A percentile compares a stretch with the other conserved stretches of the same genome.
Evolutionary conservation across 2,888 invertebrate species (phyloP).

Genomic region (Lepidocyrtinus sp.): DNA sequence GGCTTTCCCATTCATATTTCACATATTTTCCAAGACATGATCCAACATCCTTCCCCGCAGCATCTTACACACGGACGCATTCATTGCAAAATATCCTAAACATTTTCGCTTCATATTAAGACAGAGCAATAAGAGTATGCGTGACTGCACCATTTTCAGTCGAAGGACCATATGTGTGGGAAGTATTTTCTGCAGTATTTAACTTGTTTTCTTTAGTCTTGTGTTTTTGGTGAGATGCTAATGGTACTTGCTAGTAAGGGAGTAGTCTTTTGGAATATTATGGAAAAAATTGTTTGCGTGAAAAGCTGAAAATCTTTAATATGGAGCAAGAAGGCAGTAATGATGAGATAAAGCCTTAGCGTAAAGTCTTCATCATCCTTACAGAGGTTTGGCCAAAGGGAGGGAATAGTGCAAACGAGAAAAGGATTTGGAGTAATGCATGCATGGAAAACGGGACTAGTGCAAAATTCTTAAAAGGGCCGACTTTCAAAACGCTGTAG

Average conservation of each 20-base stretch:
- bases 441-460: neutral
- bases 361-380: conserved; percentile 20
- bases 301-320: conserved; percentile 24
- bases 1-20: conserved; percentile 3
- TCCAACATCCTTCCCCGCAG: neutral
- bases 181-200: neutral
- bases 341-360: conserved; percentile 39
- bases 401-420: conserved; percentile 5
- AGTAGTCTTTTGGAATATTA: neutral
- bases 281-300: neutral
- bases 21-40: neutral
- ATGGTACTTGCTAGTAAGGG: conserved; percentile 9
- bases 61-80: neutral
- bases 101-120: conserved; percentile 39
- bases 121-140: conserved; percentile 44
- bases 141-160: conserved; percentile 39
- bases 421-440: conserved; percentile 13
- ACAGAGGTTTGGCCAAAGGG: neutral
- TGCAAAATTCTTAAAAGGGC: conserved; percentile 5
- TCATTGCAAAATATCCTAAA: conserved; percentile 6
- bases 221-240: conserved; percentile 29
- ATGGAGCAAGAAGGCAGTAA: conserved; percentile 30
- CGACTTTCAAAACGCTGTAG: neutral
- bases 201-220: conserved; percentile 20
- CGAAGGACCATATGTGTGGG: neutral